phyloP scores from a whole-genome alignment of 2,113 vertebrate species.

The Motacilla tschutschensis region DNA sequence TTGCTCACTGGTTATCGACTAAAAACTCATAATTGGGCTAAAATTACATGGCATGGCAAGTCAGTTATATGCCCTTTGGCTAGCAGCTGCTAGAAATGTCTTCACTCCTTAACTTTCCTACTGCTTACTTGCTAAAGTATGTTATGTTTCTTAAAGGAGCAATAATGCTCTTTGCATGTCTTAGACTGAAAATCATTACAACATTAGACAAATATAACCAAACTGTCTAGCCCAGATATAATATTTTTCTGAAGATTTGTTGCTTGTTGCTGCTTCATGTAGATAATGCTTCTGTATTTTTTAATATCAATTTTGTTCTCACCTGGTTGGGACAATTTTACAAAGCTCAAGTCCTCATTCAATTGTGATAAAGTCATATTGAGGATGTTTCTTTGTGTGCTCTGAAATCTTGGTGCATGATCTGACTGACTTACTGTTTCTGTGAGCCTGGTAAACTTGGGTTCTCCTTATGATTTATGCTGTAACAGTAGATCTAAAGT shows the following conservation, averaged over 20 bases:
- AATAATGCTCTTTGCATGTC: neutral
- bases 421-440: neutral
- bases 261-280: neutral
- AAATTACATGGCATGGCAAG: neutral
- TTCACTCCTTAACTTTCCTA: neutral
- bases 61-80: neutral
- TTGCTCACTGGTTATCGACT: neutral
- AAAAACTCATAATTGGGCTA: neutral
- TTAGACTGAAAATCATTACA: neutral
- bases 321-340: neutral
- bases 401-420: neutral
- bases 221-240: neutral
- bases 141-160: neutral
- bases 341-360: neutral
- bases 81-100: neutral
- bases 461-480: neutral
- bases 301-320: neutral
- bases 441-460: neutral
- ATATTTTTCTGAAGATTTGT: neutral
- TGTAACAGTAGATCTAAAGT: neutral
- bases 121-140: neutral
- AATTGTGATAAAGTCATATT: neutral
- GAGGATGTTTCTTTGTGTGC: neutral
- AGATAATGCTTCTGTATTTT: neutral
- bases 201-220: neutral